phyloP scores from a whole-genome alignment of 92 coral and sea anemone species.

The Paragorgia papillata region DNA sequence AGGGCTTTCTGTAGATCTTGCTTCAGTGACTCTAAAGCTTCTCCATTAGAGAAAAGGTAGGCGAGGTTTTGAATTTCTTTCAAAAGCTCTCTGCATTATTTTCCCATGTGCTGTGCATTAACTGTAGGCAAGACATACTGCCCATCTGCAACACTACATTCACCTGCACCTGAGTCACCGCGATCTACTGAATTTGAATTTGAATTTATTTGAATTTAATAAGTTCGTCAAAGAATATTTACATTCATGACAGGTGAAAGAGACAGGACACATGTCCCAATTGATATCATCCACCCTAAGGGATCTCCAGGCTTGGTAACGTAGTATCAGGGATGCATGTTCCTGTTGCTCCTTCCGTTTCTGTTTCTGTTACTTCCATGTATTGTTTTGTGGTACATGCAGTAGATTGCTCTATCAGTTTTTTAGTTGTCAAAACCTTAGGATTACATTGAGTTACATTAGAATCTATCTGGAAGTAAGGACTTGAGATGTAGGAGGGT shows the following conservation, averaged over 20 bases:
- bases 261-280: no score
- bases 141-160: neutral
- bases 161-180: neutral
- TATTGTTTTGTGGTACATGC: neutral
- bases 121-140: conserved; percentile 1
- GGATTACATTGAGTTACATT: conserved; percentile 10
- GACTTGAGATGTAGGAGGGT: conserved; percentile 22
- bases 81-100: conserved; percentile 12
- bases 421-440: neutral
- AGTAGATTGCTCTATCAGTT: no score
- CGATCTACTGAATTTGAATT: neutral
- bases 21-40: conserved; percentile 16
- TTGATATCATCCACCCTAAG: no score
- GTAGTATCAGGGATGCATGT: neutral
- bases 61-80: conserved; percentile 17
- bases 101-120: conserved; percentile 17
- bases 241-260: no score
- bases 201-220: no score
- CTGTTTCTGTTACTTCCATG: neutral
- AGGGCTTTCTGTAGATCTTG: conserved; percentile 5
- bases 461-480: conserved; percentile 44
- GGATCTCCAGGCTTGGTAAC: conserved; percentile 9
- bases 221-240: no score
- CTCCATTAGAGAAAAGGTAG: conserved; percentile 10
- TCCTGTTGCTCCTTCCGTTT: no score